phyloP scores from a whole-genome alignment of 2,113 vertebrate genomes.

The Eulemur macaco region DNA sequence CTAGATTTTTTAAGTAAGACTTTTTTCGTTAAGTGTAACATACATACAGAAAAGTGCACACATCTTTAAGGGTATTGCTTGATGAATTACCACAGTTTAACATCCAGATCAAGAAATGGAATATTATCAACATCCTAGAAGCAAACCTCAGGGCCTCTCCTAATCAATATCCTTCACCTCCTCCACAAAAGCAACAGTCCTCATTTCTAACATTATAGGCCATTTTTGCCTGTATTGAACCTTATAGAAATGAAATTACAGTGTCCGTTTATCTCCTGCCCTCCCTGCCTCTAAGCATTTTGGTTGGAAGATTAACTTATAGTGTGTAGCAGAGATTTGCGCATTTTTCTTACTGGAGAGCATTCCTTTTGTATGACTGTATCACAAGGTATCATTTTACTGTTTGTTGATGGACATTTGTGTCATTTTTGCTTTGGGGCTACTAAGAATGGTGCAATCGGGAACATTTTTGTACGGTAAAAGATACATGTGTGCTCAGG shows the following conservation, averaged over 20 bases:
- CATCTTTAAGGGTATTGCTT: neutral
- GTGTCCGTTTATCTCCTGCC: neutral
- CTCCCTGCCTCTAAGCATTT: neutral
- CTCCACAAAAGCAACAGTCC: neutral
- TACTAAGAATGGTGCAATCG: neutral
- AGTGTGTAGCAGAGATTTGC: neutral
- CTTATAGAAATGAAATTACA: neutral
- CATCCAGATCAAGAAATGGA: neutral
- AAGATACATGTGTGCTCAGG: neutral
- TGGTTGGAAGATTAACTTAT: neutral
- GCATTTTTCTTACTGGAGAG: neutral
- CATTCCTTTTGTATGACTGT: neutral
- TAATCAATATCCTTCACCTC: neutral
- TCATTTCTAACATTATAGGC: neutral
- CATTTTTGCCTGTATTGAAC: neutral
- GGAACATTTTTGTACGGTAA: neutral
- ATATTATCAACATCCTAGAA: neutral
- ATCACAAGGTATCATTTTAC: neutral
- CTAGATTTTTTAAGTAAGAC: neutral
- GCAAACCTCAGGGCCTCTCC: neutral
- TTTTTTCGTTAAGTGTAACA: neutral
- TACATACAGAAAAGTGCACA: neutral
- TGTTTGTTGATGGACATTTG: neutral
- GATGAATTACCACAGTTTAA: neutral
- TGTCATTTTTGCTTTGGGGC: neutral